phyloP scores from a whole-genome alignment of 1,140 invertebrate species.

The Bombus vancouverensis region DNA sequence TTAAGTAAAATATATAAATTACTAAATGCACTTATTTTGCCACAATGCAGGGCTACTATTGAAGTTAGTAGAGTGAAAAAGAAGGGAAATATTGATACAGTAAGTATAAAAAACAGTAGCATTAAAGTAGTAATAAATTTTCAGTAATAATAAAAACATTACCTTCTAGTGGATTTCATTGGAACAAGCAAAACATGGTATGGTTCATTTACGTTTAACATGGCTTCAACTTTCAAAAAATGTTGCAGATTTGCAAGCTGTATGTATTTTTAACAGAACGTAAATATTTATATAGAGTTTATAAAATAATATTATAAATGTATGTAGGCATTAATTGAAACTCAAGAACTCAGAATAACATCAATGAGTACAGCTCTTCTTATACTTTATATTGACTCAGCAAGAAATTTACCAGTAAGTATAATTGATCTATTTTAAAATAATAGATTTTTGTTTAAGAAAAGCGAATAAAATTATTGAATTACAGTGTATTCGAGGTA shows the following conservation, averaged over 20 bases:
- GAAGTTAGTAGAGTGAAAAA: slow-evolving; percentile 87
- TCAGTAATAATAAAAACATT: neutral
- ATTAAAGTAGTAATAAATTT: neutral
- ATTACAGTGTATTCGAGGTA: slow-evolving; percentile 83
- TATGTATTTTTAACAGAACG: slow-evolving; percentile 80
- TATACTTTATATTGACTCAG: slow-evolving; percentile 94
- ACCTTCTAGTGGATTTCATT: slow-evolving; percentile 93
- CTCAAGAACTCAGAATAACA: slow-evolving; percentile 88
- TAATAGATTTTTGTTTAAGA: neutral
- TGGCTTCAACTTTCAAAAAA: slow-evolving; percentile 93
- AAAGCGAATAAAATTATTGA: slow-evolving; percentile 5
- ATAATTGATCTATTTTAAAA: neutral
- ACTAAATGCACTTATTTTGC: neutral
- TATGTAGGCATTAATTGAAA: slow-evolving; percentile 88
- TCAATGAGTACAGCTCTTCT: slow-evolving; percentile 90
- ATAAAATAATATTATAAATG: slow-evolving; percentile 13
- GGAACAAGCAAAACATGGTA: slow-evolving; percentile 96
- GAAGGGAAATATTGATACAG: slow-evolving; percentile 87
- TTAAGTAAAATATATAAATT: neutral
- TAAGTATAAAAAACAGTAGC: slow-evolving; percentile 79
- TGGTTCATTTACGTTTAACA: slow-evolving; percentile 92
- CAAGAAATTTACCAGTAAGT: slow-evolving; percentile 93
- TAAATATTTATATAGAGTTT: slow-evolving; percentile 18
- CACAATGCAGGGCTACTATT: slow-evolving; percentile 84
- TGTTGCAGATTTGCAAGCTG: slow-evolving; percentile 88